A percentile compares a stretch with the other conserved stretches of the same genome.
Evolutionary conservation across 2,797 vertebrate genomes (phyloP).

Genomic region (Periparus ater): DNA sequence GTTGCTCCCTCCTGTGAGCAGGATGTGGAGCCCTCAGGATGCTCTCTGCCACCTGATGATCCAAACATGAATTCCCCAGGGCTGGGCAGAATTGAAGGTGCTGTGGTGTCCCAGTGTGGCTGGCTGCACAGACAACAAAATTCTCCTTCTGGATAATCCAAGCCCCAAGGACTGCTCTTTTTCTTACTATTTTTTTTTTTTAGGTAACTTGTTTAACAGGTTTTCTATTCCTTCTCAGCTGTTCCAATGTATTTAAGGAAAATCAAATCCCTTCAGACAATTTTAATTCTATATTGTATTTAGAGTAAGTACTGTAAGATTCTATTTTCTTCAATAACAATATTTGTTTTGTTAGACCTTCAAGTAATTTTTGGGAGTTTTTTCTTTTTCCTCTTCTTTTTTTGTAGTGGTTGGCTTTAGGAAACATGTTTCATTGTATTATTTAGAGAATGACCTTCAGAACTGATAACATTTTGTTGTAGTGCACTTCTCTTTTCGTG

Average conservation of each 20-base stretch:
- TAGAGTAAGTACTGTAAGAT: conserved; percentile 62
- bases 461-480: conserved; percentile 18
- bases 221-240: conserved; percentile 14
- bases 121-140: neutral
- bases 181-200: neutral
- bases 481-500: neutral
- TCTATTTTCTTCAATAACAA: conserved; percentile 53
- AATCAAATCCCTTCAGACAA: conserved; percentile 59
- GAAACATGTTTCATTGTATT: conserved; percentile 9
- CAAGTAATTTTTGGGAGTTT: neutral
- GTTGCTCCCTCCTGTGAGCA: neutral
- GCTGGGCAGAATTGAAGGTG: neutral
- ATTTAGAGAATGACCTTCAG: conserved; percentile 64
- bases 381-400: neutral
- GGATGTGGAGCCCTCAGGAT: neutral
- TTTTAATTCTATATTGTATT: conserved; percentile 70
- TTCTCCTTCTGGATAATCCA: neutral
- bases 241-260: conserved; percentile 36
- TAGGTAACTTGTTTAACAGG: neutral
- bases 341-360: conserved; percentile 53
- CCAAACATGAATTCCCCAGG: neutral
- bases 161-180: neutral
- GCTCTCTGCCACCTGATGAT: neutral
- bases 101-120: neutral
- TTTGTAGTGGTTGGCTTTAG: neutral